Base-by-base conservation (phyloP, 1,140 invertebrate genomes). In the Aphelenchoides avenae region DNA sequence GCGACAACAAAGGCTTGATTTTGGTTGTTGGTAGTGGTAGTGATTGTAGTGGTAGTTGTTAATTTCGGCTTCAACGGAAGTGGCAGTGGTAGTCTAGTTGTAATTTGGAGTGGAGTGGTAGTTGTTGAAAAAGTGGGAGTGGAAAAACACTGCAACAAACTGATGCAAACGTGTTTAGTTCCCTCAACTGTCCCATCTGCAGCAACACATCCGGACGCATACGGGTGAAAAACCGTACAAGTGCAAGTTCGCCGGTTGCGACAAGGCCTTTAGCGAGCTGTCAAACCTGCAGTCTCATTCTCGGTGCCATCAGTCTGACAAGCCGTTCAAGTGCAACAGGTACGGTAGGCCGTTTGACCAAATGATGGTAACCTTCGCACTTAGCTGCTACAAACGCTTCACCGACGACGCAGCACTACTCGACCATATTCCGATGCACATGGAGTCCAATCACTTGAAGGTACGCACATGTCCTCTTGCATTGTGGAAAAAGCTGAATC, bases 361-460 rank as follows among this genome's bases (percentile, higher is more conserved):
- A n/a, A n/a, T n/a, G n/a, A n/a, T n/a, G n/a, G n/a, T n/a, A n/a
- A n/a, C n/a, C n/a, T n/a, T n/a, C n/a, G n/a, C n/a, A n/a, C n/a
- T n/a, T n/a, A n/a, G n/a, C n/a, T n/a, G n/a, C n/a, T 95, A 95
- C 82, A 95, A 95, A 81, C 94, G 91, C 80, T 95, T 95, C 81
- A 84, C 85, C 41, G 91, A 95, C 78, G 91, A 96, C 80, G 86
- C 88, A n/a, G 87, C 88, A 58, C 84, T 96, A 34, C 83, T 95
- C 55, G 91, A 94, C 80, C 91, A 95, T 82, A 95, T 95, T 81
- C 91, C 94, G 30, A 97, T 96, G 81, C 94, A 99, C 82, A 95
- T 94, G 81, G 94, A 98, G 78, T 95, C 91, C 36, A 98, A 98
- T 81, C 94, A 98, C 78, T 83, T 97, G 33, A 98, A 98, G 57